Base-by-base conservation (phyloP, 2,888 invertebrate species). In the Lasioglossum morio region DNA sequence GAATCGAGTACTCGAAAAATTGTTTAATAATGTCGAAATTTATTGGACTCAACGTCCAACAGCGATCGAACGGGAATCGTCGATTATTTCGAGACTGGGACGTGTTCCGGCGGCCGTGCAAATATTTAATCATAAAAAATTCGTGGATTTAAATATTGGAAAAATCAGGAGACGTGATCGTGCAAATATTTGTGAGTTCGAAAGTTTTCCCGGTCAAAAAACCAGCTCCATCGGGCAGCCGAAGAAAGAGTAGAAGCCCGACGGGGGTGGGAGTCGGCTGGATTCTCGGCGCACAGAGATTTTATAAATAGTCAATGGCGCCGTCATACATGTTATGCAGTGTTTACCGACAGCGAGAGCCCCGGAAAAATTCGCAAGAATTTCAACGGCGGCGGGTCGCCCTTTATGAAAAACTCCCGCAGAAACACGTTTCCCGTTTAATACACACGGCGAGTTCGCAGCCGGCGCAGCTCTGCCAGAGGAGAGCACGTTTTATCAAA, bases 341-440 rank as follows among this genome's bases (percentile, higher is more conserved):
- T 69, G 69, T 69, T 69, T 69, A 37, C 37, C 34, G 37, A 69
- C 69, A 37, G 23, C 34, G 34, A 37, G 37, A 53, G 53, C 34
- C 37, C 19, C 69, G 27, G n/a, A 19, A 69, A 72, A 72, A 72
- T 27, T n/a, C n/a, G 70, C 10, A 70, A 30, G 76, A n/a, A 80
- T 53, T n/a, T 27, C 34, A 30, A 40, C n/a, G 53, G 27, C 70
- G 43, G 77, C 70, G 43, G 34, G 34, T 60, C 60, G 60, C 60
- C 60, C 43, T 70, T 81, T 77, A 70, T 70, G 77, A 77, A 81
- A 81, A 81, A 70, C 43, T 69, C 23, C 77, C 43, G 12, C 19
- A 10, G 79, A 77, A 81, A 77, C 81, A 43, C n/a, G 23, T 72
- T 70, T 19, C 43, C 40, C 77, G 53, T 77, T 81, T 77, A 81